Evolutionary conservation across 2,797 vertebrate species (phyloP).

Genomic region (Coccyzus lansbergi): DNA sequence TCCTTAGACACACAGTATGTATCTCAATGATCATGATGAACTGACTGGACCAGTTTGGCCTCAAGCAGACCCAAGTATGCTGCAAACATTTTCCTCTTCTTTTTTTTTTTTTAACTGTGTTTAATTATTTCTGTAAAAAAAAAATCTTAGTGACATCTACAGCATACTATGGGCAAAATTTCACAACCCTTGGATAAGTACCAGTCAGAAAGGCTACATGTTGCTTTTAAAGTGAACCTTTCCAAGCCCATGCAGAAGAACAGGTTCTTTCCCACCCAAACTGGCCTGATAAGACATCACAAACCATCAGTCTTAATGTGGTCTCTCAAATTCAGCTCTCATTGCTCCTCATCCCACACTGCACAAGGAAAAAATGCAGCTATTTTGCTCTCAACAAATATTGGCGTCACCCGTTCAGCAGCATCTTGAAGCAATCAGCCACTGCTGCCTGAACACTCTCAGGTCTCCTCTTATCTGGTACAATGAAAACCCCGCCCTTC

Average conservation of each 20-base stretch:
- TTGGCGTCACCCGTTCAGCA: not conserved
- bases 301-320: not conserved
- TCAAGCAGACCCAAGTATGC: not conserved
- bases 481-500: not conserved
- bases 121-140: not conserved
- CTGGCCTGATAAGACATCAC: not conserved
- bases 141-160: not conserved
- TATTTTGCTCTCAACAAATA: not conserved
- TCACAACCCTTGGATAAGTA: not conserved
- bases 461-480: not conserved
- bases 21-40: not conserved
- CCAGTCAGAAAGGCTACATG: not conserved
- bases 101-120: not conserved
- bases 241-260: not conserved
- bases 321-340: not conserved
- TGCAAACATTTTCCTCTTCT: not conserved
- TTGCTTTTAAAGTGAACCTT: not conserved
- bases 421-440: not conserved
- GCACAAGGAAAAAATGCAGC: not conserved
- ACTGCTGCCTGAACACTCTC: not conserved
- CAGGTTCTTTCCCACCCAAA: not conserved
- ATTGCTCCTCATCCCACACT: not conserved
- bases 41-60: not conserved
- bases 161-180: not conserved
- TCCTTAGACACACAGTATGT: not conserved